Base-by-base conservation (phyloP, 2,888 invertebrate species). In the Cheilosia urbana region DNA sequence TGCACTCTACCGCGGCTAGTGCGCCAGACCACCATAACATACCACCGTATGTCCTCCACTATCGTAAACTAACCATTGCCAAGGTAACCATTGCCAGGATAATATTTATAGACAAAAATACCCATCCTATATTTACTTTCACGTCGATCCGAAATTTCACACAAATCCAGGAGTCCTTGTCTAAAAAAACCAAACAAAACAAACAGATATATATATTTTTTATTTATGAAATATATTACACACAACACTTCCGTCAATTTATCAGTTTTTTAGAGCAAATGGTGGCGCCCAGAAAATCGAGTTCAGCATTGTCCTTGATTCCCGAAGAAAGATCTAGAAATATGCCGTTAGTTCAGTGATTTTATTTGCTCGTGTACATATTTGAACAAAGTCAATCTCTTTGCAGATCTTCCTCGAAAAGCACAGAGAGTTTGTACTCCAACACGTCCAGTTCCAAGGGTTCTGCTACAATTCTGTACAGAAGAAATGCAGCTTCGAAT, bases 281-380 rank as follows among this genome's bases (percentile, higher is more conserved):
- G 91, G 89, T 90, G 80, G 90, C 89, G 63, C 90, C 91, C 62
- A 89, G 88, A 17, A 91, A 89, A 77, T 81, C 89, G 55, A 93
- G 93, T 93, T 93, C 94, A 90, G 92, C 93, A 87, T 87, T 94
- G 89, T 94, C 93, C 91, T 90, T 94, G 72, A 90, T 93, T 68
- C 93, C 93, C 17, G 93, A 94, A 90, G 93, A 93, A 87, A 93
- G 91, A 89, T 90, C 90, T 62, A 93, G 92, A 89, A 88, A 88
- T 84, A 89, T 90, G 89, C 90, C 91, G 92, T 92, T 88, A 90
- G 91, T 90, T 11, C 13, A 15, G 9, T 9, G 0, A 57, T 5
- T 17, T 30, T 11, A 2, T 24, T 27, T 15, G 4, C n/a, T 15
- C 1, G 1, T 9, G 4, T 19, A 15, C 4, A 24, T 7, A 17